A percentile compares a stretch with the other conserved stretches of the same genome.
Conservation (phyloP, 2,113 vertebrate species). For the Sminthopsis crassicaudata region DNA sequence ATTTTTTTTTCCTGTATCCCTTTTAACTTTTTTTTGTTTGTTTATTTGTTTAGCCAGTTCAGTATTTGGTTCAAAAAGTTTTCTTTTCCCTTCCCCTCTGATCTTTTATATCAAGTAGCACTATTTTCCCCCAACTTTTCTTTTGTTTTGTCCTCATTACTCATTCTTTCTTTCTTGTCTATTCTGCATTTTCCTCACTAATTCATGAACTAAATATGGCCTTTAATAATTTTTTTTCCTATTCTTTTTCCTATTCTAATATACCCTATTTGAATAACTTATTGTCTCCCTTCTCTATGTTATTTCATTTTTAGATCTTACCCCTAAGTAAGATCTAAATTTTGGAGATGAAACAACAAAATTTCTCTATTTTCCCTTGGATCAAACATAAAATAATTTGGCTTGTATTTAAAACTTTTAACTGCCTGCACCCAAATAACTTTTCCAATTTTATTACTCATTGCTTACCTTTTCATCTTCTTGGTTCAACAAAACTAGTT, state of each 20-base stretch:
- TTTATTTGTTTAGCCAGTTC: neutral
- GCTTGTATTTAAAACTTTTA: neutral
- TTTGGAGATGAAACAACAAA: neutral
- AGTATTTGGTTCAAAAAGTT: neutral
- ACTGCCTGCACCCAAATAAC: neutral
- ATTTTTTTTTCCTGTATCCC: neutral
- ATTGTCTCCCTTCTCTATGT: neutral
- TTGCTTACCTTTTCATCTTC: neutral
- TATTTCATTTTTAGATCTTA: neutral
- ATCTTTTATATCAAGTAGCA: neutral
- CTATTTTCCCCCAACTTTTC: neutral
- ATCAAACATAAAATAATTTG: neutral
- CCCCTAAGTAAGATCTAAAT: no score
- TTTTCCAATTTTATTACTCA: neutral
- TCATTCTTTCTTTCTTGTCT: neutral
- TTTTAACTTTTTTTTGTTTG: neutral
- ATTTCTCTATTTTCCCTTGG: neutral
- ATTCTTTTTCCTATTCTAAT: neutral
- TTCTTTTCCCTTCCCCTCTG: neutral
- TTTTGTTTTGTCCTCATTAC: neutral
- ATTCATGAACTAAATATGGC: neutral
- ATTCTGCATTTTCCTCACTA: neutral
- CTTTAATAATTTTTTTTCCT: neutral
- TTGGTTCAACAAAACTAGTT: neutral
- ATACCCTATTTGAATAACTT: neutral